These are phyloP conservation scores for roundworm (Caenorhabditis elegans) DNA, from an alignment of 1,140 invertebrate genomes.

Conservation along the genomic window DNA sequence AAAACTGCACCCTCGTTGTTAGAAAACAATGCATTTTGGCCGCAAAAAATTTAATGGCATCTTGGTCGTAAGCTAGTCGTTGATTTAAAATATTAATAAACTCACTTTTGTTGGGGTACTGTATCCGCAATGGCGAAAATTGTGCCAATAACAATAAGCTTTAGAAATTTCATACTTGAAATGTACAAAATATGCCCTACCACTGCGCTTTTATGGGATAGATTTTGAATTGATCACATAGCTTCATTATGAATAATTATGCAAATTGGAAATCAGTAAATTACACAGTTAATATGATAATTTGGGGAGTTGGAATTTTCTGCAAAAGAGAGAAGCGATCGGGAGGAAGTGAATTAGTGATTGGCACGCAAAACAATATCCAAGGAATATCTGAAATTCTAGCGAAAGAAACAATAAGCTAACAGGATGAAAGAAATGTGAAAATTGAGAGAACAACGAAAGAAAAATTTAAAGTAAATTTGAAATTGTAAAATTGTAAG, in stretches of 20 bases:
- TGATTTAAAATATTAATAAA: not conserved
- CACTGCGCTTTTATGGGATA: not conserved
- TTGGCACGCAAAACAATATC: not conserved
- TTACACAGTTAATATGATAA: slow-evolving; percentile 32
- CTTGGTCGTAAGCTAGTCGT: not conserved
- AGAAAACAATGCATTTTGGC: too few relatives aligned
- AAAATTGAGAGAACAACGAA: too few relatives aligned
- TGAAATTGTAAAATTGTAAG: too few relatives aligned
- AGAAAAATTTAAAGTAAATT: too few relatives aligned
- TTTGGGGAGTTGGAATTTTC: not conserved
- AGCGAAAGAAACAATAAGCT: not conserved
- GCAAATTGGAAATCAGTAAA: not conserved
- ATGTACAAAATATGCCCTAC: not conserved
- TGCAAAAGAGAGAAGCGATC: not conserved
- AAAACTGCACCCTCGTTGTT: too few relatives aligned
- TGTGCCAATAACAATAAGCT: not conserved
- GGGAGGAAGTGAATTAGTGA: not conserved
- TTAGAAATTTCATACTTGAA: not conserved
- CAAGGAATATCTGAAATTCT: not conserved
- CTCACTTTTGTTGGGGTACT: not conserved
- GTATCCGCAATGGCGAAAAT: not conserved
- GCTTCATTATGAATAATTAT: not conserved
- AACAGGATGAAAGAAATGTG: not conserved
- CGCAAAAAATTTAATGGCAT: too few relatives aligned
- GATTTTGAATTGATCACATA: not conserved